A percentile compares a stretch with the other conserved stretches of the same genome.
Evolutionary conservation across 2,797 vertebrate species (phyloP).

Genomic region (Helicolenus hilgendorfi): DNA sequence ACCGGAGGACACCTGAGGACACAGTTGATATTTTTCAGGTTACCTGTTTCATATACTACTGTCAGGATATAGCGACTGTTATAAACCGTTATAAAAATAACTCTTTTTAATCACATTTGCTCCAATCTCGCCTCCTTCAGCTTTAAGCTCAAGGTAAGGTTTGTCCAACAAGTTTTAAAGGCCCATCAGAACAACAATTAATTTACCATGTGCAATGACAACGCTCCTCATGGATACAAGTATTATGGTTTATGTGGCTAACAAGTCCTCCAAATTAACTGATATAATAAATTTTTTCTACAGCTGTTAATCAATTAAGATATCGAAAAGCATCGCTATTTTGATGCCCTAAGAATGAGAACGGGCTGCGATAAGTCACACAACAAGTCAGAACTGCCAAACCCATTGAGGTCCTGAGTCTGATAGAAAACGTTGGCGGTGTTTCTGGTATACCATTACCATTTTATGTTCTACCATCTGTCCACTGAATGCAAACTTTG

Average conservation of each 20-base stretch:
- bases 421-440: background rate
- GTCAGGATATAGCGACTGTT: too few species aligned
- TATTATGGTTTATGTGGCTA: background rate
- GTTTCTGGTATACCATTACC: slow-evolving; percentile 25
- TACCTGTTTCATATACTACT: too few species aligned
- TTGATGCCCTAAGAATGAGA: background rate
- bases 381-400: background rate
- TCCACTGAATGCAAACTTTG: background rate
- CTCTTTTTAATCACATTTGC: too few species aligned
- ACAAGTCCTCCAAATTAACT: background rate
- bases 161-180: background rate
- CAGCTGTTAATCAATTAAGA: too few species aligned
- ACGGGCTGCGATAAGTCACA: background rate
- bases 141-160: background rate
- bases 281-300: background rate
- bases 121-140: too few species aligned
- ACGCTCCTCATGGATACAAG: background rate
- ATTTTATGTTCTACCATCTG: slow-evolving; percentile 46
- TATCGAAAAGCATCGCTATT: background rate
- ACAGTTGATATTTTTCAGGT: too few species aligned
- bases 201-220: background rate
- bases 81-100: too few species aligned
- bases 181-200: background rate
- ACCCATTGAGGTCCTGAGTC: background rate
- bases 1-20: too few species aligned